Base-by-base conservation (phyloP, 1,140 invertebrate species). In the Diachasma alloeum region DNA sequence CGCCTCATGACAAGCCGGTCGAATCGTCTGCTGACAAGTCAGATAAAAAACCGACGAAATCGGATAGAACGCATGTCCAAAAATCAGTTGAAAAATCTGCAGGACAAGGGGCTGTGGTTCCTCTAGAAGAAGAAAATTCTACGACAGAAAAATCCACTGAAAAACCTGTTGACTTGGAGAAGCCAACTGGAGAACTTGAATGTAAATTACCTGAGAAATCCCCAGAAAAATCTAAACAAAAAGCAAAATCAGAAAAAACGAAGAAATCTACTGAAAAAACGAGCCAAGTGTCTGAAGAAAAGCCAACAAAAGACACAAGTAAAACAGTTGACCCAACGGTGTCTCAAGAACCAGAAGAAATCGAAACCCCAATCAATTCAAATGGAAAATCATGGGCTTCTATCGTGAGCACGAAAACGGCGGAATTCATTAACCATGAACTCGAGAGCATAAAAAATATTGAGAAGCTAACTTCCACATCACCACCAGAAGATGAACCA, bases 361-460 rank as follows among this genome's bases (percentile, higher is more conserved):
- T 63, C 17, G 76, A 81, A 13, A 66, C 11, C 26, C 74, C 63
- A 67, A 26, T 79, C 10, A 53, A 78, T 68, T 48, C 80, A 0
- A 82, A 78, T 19, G 71, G 59, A 6, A 84, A 83, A 79, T 84
- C 83, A 0, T 84, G 79, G 83, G 79, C 81, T 39, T 78, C 82
- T 0, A 26, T 83, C 0, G 83, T 83, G 22, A 37, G 78, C 31
- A 77, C 46, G 1, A 83, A 79, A 63, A 36, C 46, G 15, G 26
- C 10, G 63, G 24, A 2, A 63, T 72, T 71, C 6, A 48, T 13
- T 44, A n/a, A 15, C 13, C 31, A 72, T 24, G 68, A 59, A 36
- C 37, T 56, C 17, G 67, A 37, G 4, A 48, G 63, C 37, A 56
- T 76, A 4, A 48, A 11, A 37, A 71, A 42, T 22, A 24, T 56